Evolutionary conservation across 2,113 vertebrate genomes (phyloP).

Genomic region (Entelurus aequoreus): DNA sequence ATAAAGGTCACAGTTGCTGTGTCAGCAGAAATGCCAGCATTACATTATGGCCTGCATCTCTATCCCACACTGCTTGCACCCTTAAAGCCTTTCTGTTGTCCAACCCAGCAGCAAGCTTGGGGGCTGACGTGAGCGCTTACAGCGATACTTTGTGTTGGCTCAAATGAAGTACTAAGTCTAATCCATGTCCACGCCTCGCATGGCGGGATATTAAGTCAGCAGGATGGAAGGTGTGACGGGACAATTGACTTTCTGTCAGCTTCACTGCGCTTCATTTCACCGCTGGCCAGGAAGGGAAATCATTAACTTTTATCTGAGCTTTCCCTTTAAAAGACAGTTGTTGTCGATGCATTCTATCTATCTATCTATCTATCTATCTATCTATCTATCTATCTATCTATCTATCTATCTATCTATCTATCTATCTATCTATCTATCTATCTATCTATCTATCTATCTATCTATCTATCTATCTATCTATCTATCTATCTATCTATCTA

Average conservation of each 20-base stretch:
- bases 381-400: no score
- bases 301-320: constrained; percentile 14
- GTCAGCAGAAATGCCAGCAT: constrained; percentile 35
- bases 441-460: no score
- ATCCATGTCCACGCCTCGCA: constrained; percentile 24
- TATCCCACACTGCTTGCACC: not conserved
- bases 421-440: no score
- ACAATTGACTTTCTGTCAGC: constrained; percentile 41
- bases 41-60: constrained; percentile 3
- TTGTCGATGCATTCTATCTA: constrained; percentile 13
- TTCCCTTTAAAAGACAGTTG: constrained; percentile 10
- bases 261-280: constrained; percentile 16
- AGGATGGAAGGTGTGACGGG: constrained; percentile 34
- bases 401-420: no score
- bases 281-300: constrained; percentile 20
- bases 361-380: not conserved
- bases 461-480: no score
- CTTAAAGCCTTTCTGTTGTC: constrained; percentile 11
- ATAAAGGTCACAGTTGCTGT: constrained; percentile 37
- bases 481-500: no score
- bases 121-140: not conserved
- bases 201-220: constrained; percentile 29
- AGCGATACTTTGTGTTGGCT: not conserved
- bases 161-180: constrained; percentile 10
- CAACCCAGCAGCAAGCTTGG: constrained; percentile 16